phyloP scores from a whole-genome alignment of 2,888 invertebrate genomes.

The Caradrina clavipalpis region DNA sequence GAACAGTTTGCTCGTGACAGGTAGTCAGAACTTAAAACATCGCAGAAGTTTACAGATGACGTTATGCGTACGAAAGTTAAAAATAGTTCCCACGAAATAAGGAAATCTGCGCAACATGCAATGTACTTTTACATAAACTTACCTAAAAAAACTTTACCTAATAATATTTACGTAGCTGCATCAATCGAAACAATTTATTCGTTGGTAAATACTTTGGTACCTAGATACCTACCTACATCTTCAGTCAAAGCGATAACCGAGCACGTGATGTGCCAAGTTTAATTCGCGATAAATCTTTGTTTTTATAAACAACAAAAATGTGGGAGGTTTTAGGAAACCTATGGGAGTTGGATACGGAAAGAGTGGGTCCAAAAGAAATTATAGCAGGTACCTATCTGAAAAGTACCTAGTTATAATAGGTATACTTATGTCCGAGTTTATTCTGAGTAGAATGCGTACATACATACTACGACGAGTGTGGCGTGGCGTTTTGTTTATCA shows the following conservation, averaged over 20 bases:
- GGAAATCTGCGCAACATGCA: background rate
- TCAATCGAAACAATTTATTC: conserved; percentile 41
- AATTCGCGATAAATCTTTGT: conserved; percentile 46
- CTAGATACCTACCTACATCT: conserved; percentile 1
- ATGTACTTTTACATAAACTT: background rate
- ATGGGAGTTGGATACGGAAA: background rate
- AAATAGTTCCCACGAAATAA: background rate
- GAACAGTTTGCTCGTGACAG: background rate
- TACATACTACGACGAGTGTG: conserved; percentile 22
- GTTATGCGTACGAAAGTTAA: conserved; percentile 6
- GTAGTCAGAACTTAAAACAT: background rate
- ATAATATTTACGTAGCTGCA: conserved; percentile 10
- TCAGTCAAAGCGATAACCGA: conserved; percentile 40
- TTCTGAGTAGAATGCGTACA: conserved; percentile 26
- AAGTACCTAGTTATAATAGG: background rate
- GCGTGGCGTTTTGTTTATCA: conserved; percentile 71
- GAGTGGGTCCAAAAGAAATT: background rate
- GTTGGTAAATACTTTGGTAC: conserved; percentile 12
- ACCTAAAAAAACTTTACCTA: background rate
- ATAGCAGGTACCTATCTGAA: background rate
- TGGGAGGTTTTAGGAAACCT: background rate
- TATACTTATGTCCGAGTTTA: background rate
- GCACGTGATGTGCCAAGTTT: conserved; percentile 45
- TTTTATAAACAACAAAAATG: background rate
- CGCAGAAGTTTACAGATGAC: background rate